Conservation (phyloP, 2,888 invertebrate genomes). For the Spodoptera littoralis region DNA sequence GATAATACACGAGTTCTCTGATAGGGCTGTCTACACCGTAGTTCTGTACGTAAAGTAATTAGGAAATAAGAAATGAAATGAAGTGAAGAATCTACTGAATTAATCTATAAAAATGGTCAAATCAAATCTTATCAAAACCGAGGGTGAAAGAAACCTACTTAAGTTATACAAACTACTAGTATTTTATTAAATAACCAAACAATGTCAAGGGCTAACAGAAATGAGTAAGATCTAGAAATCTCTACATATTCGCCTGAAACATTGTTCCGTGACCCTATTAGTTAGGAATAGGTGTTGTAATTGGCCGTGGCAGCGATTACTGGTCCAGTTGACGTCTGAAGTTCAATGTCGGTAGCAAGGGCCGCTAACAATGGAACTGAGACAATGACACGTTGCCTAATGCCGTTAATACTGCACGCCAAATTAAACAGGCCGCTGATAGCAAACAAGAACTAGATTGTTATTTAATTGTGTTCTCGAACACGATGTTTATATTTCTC, state of each 20-base stretch:
- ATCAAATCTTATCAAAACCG: no score
- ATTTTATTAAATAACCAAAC: conserved; percentile 38
- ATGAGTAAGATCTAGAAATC: conserved; percentile 62
- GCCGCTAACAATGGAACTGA: conserved; percentile 35
- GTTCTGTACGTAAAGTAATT: no score
- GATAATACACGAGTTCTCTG: no score
- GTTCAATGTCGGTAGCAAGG: conserved; percentile 71
- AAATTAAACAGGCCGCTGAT: conserved; percentile 34
- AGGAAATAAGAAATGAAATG: no score
- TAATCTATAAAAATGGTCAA: no score
- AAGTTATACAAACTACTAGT: neutral
- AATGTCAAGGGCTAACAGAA: conserved; percentile 62
- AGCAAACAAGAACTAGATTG: neutral
- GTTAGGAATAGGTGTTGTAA: conserved; percentile 69
- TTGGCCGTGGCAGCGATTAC: conserved; percentile 66
- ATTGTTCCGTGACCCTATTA: conserved; percentile 76
- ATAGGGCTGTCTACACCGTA: no score
- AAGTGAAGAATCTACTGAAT: no score
- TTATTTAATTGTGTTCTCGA: no score
- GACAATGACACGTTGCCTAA: conserved; percentile 41
- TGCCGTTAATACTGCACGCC: conserved; percentile 20
- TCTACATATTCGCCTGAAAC: conserved; percentile 64
- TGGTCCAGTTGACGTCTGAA: conserved; percentile 62
- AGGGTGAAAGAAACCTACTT: conserved; percentile 1
- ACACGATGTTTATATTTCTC: no score